phyloP scores from a whole-genome alignment of 2,113 vertebrate species.

The Ploceus nigricollis region DNA sequence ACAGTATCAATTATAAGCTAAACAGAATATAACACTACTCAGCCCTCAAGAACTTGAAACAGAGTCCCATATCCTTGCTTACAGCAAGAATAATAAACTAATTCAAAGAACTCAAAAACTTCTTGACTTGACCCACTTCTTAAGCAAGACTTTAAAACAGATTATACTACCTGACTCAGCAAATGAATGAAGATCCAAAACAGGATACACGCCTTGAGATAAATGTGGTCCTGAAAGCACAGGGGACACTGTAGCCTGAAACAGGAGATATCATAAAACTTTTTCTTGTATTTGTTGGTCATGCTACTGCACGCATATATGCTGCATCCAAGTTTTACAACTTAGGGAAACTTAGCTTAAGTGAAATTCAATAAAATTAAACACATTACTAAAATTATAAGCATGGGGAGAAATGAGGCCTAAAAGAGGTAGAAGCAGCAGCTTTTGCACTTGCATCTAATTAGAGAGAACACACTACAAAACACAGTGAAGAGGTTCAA shows the following conservation, averaged over 20 bases:
- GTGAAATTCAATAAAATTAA: neutral
- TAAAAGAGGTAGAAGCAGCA: neutral
- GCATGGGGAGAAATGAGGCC: neutral
- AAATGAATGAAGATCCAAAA: slow-evolving; percentile 80
- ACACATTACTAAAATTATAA: neutral
- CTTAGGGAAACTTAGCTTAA: neutral
- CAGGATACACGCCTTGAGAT: slow-evolving; percentile 71
- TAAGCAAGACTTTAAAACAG: neutral
- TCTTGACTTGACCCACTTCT: slow-evolving; percentile 13
- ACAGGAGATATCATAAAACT: neutral
- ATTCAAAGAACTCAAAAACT: neutral
- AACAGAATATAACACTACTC: neutral
- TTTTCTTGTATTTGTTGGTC: neutral
- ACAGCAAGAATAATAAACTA: neutral
- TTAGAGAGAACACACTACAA: neutral
- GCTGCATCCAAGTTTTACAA: neutral
- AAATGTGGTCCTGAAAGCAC: slow-evolving; percentile 77
- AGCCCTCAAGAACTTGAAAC: neutral
- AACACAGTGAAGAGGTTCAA: neutral
- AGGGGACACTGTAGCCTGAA: slow-evolving; percentile 71
- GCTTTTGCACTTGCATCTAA: neutral
- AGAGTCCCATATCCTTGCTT: neutral
- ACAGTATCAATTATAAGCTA: neutral
- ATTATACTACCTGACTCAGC: slow-evolving; percentile 80
- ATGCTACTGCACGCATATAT: neutral